Percentiles rank a stretch among this genome's conserved stretches.
These are phyloP conservation scores for Drosophila virilis DNA, from an alignment of 1,140 invertebrate species.

Conservation along the genomic window DNA sequence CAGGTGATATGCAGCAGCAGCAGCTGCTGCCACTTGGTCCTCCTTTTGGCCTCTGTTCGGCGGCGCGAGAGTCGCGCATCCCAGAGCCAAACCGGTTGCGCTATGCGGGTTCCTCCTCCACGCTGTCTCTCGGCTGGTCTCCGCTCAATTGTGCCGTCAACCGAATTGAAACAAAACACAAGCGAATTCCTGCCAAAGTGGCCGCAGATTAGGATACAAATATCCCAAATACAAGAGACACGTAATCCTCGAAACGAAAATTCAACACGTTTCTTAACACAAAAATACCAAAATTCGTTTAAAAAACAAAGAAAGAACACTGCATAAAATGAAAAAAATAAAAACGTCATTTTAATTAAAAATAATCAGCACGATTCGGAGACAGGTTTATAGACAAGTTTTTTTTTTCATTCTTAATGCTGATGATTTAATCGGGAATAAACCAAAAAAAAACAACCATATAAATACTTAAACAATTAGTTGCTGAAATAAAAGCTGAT, in stretches of 20 bases:
- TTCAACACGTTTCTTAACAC: no score
- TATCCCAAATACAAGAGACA: neutral
- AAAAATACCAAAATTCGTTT: neutral
- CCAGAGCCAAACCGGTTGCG: conserved; percentile 23
- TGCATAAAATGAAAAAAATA: neutral
- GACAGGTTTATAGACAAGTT: conserved; percentile 43
- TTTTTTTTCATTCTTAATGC: conserved; percentile 9
- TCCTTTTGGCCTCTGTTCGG: conserved; percentile 20
- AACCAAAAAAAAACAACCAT: neutral
- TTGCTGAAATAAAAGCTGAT: neutral
- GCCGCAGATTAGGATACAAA: neutral
- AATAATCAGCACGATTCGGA: conserved; percentile 14
- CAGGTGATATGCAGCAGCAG: conserved; percentile 47
- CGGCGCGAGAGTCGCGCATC: conserved; percentile 15
- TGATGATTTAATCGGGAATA: conserved; percentile 39
- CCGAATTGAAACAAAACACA: conserved; percentile 2
- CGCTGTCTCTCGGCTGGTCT: neutral
- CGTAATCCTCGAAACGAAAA: conserved; percentile 2
- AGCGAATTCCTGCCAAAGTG: conserved; percentile 5
- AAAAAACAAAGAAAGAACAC: neutral
- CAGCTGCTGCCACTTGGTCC: conserved; percentile 18
- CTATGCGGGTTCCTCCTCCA: conserved; percentile 22
- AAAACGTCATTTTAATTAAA: conserved; percentile 23
- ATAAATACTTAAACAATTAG: neutral
- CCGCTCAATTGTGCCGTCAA: neutral